Evolutionary conservation across 1,140 invertebrate species (phyloP), one percentile per base, ranked within the genome.

Genomic region (Danaus plexippus): DNA sequence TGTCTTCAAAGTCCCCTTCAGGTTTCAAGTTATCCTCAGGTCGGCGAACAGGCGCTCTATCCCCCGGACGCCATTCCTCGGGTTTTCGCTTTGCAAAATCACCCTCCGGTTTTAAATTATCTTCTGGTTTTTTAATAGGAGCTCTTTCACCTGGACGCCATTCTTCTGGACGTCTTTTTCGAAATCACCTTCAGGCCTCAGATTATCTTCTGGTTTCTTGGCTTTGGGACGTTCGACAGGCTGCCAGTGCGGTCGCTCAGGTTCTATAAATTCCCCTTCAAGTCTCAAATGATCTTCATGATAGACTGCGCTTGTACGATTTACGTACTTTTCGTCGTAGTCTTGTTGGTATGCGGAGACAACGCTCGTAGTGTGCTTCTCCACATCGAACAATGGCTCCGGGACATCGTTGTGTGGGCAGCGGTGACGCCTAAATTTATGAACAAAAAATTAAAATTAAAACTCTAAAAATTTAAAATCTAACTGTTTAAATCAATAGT

Each of bases 1-100:
- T 92, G 92, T 71, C 94, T 92, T 63, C 93, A 89, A 90, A 90
- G 47, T 90, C 87, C 52, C 90, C 90, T 64, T 85, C 81, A 13
- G 79, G 77, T 52, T 62, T 72, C 3, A 77, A 57, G 54, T 86
- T 79, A 54, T 78, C 80, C 54, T 75, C 54, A 43, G 75, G 73
- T 52, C 68, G 71, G 11, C 69, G 70, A 11, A 77, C 73, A 11
- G 77, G 68, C 5, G 83, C 88, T 65, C 89, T 76, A 66, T 88
- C 90, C 7, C 81, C 89, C 1, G 88, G 88, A 63, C 64, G 75
- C 75, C 80, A 83, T 64, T 88, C 85, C 56, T 88, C 87, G n/a
- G 82, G 83, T 41, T 77, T 67, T 57, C 75, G 80, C 52, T 77
- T 85, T 57, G 89, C 84, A 69, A 88, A 88, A 22, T 88, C 85